These are phyloP conservation scores for Polylopha cassiicola DNA, from an alignment of 2,888 invertebrate species.

Conservation along the genomic window DNA sequence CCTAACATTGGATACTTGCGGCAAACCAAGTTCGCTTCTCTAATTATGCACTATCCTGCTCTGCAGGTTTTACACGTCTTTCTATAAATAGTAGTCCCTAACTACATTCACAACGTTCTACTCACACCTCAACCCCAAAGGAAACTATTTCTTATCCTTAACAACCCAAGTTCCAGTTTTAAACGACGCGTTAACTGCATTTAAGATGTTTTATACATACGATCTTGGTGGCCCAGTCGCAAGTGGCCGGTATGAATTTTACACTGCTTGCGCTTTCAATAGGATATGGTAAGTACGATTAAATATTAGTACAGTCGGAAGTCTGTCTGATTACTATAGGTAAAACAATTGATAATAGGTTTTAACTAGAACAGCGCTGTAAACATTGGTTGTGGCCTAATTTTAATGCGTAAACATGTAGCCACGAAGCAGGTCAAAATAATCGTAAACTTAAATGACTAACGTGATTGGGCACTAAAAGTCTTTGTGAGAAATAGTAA, in stretches of 20 bases:
- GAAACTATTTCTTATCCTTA: constrained; percentile 30
- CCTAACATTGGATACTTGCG: constrained; percentile 38
- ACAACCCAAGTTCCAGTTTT: constrained; percentile 29
- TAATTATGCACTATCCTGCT: constrained; percentile 59
- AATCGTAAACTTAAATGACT: constrained; percentile 4
- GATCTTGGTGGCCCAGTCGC: constrained; percentile 61
- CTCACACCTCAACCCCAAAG: constrained; percentile 25
- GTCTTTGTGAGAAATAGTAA: too few species aligned
- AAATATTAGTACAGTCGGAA: constrained; percentile 19
- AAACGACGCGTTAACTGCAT: constrained; percentile 13
- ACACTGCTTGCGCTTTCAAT: constrained; percentile 70
- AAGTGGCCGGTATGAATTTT: constrained; percentile 61
- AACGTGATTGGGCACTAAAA: too few species aligned
- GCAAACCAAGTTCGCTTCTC: constrained; percentile 53
- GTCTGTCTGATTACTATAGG: constrained; percentile 13
- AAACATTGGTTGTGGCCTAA: constrained; percentile 3
- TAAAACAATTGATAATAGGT: constrained; percentile 7
- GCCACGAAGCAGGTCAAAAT: constrained; percentile 5
- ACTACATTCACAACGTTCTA: constrained; percentile 30
- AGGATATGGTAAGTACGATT: constrained; percentile 26
- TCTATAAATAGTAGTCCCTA: constrained; percentile 60
- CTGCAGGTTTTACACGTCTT: constrained; percentile 64
- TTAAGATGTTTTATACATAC: constrained; percentile 26
- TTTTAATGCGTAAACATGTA: neutral
- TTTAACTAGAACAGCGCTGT: constrained; percentile 1